Evolutionary conservation across 1,140 invertebrate species (phyloP), one percentile per base, ranked within the genome.

Genomic region (Papilio polytes): DNA sequence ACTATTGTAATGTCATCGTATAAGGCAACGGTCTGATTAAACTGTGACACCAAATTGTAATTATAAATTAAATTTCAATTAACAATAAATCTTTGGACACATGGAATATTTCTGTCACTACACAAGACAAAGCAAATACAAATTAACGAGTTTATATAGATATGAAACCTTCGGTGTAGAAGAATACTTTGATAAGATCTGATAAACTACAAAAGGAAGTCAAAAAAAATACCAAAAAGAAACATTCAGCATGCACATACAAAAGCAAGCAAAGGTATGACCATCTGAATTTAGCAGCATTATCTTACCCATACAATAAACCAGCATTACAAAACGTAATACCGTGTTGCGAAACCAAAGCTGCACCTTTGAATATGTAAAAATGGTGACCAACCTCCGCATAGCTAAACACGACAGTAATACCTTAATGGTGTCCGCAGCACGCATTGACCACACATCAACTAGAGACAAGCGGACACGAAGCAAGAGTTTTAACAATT

Each of bases 381-480:
- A 91, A 90, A 88, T 88, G 81, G 85, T 88, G 86, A 83, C 84
- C 83, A 83, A 84, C 82, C 77, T 72, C 72, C 81, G 82, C 88
- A 86, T 83, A 78, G 85, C 82, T 85, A 76, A 86, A 87, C 84
- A 85, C 83, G 88, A 89, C 89, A 86, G 86, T 90, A 91, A 89
- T 89, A 91, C 89, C 80, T 79, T 92, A 92, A 92, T 92, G 87
- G 90, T 90, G 88, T 91, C 88, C 81, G 85, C 88, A 89, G 86
- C 90, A 92, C 89, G 90, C 90, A 89, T 84, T 84, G 80, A 82
- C 84, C 81, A 91, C 91, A 92, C 87, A 91, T 92, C 90, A 91
- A 85, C 82, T 72, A 51, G 74, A 80, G 84, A 91, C 87, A 85
- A 87, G 88, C 88, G 81, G 86, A 85, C 85, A 66, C 70, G 53